A percentile compares a stretch with the other conserved stretches of the same genome.
These are phyloP conservation scores for Sericinus montela DNA, from an alignment of 2,888 invertebrate species.

Conservation along the genomic window DNA sequence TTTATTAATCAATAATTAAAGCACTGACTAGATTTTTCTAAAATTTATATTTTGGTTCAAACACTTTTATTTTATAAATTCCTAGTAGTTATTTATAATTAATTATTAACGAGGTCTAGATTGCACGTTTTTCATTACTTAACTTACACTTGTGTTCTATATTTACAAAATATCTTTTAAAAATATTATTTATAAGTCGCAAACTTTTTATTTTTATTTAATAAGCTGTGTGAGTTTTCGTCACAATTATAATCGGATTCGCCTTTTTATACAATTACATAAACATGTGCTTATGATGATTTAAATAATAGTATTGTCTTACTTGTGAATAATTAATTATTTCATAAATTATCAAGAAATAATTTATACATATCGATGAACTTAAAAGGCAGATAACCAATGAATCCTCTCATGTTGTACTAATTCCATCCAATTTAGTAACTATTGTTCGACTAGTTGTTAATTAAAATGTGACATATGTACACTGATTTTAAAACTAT, in stretches of 20 bases:
- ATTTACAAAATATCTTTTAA: slow-evolving; percentile 75
- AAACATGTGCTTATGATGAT: background rate
- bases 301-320: background rate
- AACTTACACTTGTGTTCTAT: slow-evolving; percentile 50
- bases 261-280: slow-evolving; percentile 26
- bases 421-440: slow-evolving; percentile 58
- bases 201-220: slow-evolving; percentile 43
- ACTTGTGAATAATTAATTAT: background rate
- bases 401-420: slow-evolving; percentile 61
- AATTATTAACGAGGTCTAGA: slow-evolving; percentile 60
- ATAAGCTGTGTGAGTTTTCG: slow-evolving; percentile 41
- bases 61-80: slow-evolving; percentile 43
- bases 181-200: slow-evolving; percentile 70
- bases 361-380: too few relatives aligned
- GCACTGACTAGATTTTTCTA: slow-evolving; percentile 53
- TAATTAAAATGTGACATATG: slow-evolving; percentile 63
- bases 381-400: too few relatives aligned
- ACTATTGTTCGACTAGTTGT: slow-evolving; percentile 53
- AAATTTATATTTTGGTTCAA: slow-evolving; percentile 33
- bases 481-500: slow-evolving; percentile 71
- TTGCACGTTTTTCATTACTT: slow-evolving; percentile 62
- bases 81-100: slow-evolving; percentile 55
- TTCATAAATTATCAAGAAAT: too few relatives aligned
- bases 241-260: slow-evolving; percentile 23
- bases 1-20: slow-evolving; percentile 30